phyloP scores from a whole-genome alignment of 2,113 vertebrate genomes.

The Anarhynchus alexandrinus region DNA sequence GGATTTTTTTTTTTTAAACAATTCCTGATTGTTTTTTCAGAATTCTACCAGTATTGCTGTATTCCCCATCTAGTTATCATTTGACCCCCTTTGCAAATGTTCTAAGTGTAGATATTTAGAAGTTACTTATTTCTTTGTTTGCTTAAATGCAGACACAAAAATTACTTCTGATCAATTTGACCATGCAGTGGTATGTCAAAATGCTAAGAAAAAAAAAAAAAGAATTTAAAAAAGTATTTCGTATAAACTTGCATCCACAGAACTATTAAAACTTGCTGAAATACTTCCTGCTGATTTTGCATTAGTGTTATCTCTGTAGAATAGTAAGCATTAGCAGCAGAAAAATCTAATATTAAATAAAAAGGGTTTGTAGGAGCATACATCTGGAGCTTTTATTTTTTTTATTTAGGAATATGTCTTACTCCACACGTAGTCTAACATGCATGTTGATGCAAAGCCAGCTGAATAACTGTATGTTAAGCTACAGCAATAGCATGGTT shows the following conservation, averaged over 20 bases:
- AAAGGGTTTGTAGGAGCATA: neutral
- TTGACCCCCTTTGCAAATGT: neutral
- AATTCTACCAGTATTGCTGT: neutral
- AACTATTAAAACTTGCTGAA: neutral
- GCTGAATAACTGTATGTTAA: neutral
- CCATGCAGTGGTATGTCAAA: neutral
- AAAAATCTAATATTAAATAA: neutral
- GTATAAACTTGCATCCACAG: accelerated
- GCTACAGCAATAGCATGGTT: neutral
- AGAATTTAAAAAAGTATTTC: neutral
- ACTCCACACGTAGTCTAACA: neutral
- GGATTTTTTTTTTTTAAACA: neutral
- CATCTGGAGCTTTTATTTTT: neutral
- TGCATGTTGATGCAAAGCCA: neutral
- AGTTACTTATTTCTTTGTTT: neutral
- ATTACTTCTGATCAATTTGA: neutral
- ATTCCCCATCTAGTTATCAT: neutral
- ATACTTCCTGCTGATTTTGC: neutral
- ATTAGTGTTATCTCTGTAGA: neutral
- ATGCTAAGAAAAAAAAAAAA: neutral
- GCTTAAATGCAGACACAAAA: neutral
- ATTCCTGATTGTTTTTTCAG: neutral
- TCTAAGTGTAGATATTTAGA: neutral
- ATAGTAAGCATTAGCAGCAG: neutral
- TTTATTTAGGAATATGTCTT: neutral